Conservation (phyloP, 2,888 invertebrate species). For the Eumerus sabulonum region DNA sequence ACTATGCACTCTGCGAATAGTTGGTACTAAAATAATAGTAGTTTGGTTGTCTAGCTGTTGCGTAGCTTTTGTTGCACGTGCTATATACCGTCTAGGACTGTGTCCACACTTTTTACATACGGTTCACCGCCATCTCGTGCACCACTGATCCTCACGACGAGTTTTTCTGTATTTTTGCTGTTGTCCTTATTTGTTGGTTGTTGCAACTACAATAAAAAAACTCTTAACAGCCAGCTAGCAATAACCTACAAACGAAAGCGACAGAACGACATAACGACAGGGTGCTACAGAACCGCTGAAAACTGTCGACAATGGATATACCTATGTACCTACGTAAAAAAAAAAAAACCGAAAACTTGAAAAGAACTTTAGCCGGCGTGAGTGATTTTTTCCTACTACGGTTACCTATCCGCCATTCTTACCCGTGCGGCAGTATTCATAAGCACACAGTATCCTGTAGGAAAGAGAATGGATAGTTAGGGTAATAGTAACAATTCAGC, state of each 20-base stretch:
- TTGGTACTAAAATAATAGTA: not conserved
- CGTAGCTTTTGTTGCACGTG: conserved; percentile 28
- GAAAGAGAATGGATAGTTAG: conserved; percentile 31
- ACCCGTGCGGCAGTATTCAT: not conserved
- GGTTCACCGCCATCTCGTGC: not conserved
- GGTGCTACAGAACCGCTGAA: conserved; percentile 5
- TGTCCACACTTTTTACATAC: conserved; percentile 1
- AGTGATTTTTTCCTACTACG: conserved; percentile 9
- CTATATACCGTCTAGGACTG: not conserved
- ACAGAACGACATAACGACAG: conserved; percentile 1
- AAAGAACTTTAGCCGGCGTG: conserved; percentile 27
- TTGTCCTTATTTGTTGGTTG: conserved; percentile 52
- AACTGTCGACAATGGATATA: conserved; percentile 8
- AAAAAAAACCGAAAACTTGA: not conserved
- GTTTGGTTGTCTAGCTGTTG: conserved; percentile 7
- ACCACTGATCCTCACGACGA: not conserved
- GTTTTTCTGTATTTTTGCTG: not conserved
- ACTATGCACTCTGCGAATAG: not conserved
- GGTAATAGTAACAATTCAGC: conserved; percentile 45
- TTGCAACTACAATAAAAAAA: conserved; percentile 62
- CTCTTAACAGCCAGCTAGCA: too few relatives aligned
- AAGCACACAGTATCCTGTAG: conserved; percentile 35
- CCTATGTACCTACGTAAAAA: not conserved
- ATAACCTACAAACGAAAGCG: conserved; percentile 46
- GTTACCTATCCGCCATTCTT: not conserved